phyloP scores from a whole-genome alignment of 2,888 invertebrate genomes.

The Meiosimyza platycephala region DNA sequence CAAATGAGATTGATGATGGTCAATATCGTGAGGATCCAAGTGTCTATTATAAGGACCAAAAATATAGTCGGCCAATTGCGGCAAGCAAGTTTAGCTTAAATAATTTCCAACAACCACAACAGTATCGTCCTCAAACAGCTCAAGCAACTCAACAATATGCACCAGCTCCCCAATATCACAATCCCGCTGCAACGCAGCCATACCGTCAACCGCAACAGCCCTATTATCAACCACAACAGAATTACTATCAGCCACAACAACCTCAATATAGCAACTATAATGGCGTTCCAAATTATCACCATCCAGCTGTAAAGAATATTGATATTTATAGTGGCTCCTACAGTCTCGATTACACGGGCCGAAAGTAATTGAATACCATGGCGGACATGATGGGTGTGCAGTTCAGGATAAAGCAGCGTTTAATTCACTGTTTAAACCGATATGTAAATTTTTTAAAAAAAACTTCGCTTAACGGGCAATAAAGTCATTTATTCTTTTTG shows the following conservation, averaged over 20 bases:
- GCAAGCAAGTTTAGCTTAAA: constrained; percentile 63
- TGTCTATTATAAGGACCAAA: constrained; percentile 80
- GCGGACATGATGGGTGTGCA: neutral
- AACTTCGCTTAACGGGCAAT: no score
- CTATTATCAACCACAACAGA: constrained; percentile 57
- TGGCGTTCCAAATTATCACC: constrained; percentile 74
- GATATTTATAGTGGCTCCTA: constrained; percentile 83
- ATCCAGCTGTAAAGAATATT: constrained; percentile 77
- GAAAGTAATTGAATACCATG: constrained; percentile 56
- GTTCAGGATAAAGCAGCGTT: no score
- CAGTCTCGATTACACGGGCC: constrained; percentile 78
- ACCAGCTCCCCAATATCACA: constrained; percentile 56
- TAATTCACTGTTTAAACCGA: no score
- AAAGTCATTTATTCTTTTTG: no score
- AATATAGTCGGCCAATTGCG: constrained; percentile 68
- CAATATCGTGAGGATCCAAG: constrained; percentile 87
- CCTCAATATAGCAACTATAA: constrained; percentile 65
- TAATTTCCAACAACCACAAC: constrained; percentile 58
- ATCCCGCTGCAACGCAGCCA: constrained; percentile 54
- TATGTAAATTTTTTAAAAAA: no score
- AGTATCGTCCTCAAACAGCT: constrained; percentile 49
- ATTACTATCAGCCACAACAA: constrained; percentile 63
- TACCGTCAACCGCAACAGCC: constrained; percentile 51
- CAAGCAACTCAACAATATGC: constrained; percentile 58
- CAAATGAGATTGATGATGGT: constrained; percentile 81